Conservation (phyloP, 2,888 invertebrate species). For the Ophion ventricosus region DNA sequence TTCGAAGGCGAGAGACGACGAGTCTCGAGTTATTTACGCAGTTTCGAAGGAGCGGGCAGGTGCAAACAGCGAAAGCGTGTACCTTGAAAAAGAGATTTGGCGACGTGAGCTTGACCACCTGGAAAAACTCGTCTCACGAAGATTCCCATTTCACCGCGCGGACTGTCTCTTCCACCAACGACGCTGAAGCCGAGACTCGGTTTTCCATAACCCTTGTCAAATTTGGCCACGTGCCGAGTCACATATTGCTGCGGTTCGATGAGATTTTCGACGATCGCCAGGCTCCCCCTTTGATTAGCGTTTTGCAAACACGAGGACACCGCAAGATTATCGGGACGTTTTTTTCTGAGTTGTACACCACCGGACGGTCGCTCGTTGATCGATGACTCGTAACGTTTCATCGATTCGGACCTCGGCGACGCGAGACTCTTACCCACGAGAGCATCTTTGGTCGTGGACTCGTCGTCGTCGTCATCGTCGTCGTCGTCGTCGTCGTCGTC, state of each 20-base stretch:
- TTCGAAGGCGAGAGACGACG: no score
- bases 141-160: slow-evolving; percentile 86
- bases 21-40: no score
- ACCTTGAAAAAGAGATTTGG: slow-evolving; percentile 86
- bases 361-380: slow-evolving; percentile 41
- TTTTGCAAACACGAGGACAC: slow-evolving; percentile 68
- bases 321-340: slow-evolving; percentile 79
- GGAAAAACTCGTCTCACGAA: slow-evolving; percentile 86
- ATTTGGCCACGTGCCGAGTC: slow-evolving; percentile 78
- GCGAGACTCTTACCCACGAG: slow-evolving; percentile 71
- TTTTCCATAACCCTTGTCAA: slow-evolving; percentile 85
- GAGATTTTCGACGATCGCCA: slow-evolving; percentile 69
- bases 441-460: neutral
- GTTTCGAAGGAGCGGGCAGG: no score
- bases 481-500: neutral
- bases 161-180: slow-evolving; percentile 87
- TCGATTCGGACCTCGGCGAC: slow-evolving; percentile 69
- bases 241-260: slow-evolving; percentile 77
- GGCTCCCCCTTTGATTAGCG: slow-evolving; percentile 72
- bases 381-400: slow-evolving; percentile 57
- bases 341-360: slow-evolving; percentile 59
- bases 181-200: slow-evolving; percentile 87
- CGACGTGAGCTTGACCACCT: slow-evolving; percentile 86
- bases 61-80: slow-evolving; percentile 8
- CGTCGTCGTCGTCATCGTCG: neutral